These are phyloP conservation scores for Forficula auricularia DNA, from an alignment of 1,140 invertebrate species.

Conservation along the genomic window DNA sequence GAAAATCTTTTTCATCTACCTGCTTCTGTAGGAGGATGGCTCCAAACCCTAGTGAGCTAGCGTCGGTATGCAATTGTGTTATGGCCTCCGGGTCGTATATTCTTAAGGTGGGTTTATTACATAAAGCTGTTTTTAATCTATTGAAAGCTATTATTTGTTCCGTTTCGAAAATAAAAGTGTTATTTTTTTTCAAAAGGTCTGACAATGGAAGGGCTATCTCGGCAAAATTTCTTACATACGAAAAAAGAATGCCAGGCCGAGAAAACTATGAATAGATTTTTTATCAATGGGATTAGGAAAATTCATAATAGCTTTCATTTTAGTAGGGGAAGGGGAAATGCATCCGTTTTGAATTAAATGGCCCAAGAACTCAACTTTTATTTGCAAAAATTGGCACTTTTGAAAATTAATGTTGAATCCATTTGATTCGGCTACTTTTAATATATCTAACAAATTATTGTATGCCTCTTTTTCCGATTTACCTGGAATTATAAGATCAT, in stretches of 20 bases:
- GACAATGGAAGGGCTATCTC: slow-evolving; percentile 15
- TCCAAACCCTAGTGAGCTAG: slow-evolving; percentile 17
- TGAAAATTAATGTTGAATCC: no score
- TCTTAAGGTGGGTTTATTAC: slow-evolving; percentile 13
- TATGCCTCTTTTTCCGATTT: no score
- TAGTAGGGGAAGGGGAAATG: no score
- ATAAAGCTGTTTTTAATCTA: slow-evolving; percentile 8
- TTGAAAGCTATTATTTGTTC: slow-evolving; percentile 10
- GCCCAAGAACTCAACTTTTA: no score
- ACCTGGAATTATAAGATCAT: no score
- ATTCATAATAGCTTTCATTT: no score
- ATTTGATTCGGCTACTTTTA: no score
- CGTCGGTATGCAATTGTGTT: slow-evolving; percentile 19
- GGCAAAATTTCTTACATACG: slow-evolving; percentile 7
- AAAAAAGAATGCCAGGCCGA: slow-evolving; percentile 13
- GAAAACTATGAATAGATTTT: no score
- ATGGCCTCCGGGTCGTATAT: slow-evolving; percentile 14
- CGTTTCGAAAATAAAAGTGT: slow-evolving; percentile 1
- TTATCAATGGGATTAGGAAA: no score
- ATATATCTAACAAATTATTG: no score
- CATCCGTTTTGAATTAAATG: no score
- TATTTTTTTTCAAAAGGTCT: slow-evolving; percentile 2
- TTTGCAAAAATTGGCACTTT: no score
- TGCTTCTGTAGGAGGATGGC: slow-evolving; percentile 21
- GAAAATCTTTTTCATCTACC: slow-evolving; percentile 15